Evolutionary conservation across 2,888 invertebrate genomes (phyloP), one percentile per base, ranked within the genome.

Genomic region (Rhimphoctona megacephalus): DNA sequence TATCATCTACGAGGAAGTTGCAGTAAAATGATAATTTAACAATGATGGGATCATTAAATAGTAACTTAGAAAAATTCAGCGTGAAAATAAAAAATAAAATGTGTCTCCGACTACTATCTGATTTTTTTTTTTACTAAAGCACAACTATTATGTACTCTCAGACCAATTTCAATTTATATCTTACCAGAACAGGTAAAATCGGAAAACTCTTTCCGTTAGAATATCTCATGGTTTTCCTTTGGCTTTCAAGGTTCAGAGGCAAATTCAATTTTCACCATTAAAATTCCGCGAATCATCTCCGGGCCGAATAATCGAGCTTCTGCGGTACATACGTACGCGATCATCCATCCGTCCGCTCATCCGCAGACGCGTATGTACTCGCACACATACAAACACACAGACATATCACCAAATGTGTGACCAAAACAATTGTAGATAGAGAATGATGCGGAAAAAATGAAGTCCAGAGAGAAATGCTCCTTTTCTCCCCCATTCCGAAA

Each of bases 371-470:
- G 14, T 17, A 11, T 6, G 25, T 30, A 0, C 6, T 4, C 30
- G 30, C 17, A 30, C 5, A 5, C 5, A 14, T 57, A 25, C 25
- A 30, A 57, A 30, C 17, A 17, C 61, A 30, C 30, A 1, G 17
- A 17, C 30, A 17, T 30, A 30, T 3, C 14, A 30, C 5, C 1
- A 7, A 61, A 61, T 39, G n/a, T 67, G 22, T 11, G 39, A 39
- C 3, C 9, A 8, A 67, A 39, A 67, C 11, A 39, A 76, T 69
- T 74, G 69, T 70, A 77, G 66, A 77, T 67, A 85, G 78, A 69
- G 61, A 79, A 69, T 36, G 30, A 39, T 25, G 70, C 17, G 30
- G 25, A 43, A 14, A 46, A 7, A 49, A 72, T 30, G 30, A 30
- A n/a, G 49, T 52, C 25, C 30, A 43, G 43, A 54, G 39, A 30